Evolutionary conservation across 2,888 invertebrate genomes (phyloP).

Genomic region (Helicoverpa assulta): DNA sequence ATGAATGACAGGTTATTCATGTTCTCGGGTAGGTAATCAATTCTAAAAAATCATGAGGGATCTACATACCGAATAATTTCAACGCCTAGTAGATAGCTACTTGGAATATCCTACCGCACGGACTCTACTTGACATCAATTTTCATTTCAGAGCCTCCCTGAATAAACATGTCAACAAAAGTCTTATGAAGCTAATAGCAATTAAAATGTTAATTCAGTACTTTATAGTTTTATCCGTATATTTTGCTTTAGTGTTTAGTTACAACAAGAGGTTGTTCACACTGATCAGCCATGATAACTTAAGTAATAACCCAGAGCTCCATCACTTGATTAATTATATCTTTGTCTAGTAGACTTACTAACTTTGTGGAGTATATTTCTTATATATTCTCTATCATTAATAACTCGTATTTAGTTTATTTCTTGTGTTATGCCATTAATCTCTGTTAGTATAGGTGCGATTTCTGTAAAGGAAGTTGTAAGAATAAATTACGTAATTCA

Average conservation of each 20-base stretch:
- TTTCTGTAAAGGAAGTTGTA: background rate
- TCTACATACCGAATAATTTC: no score
- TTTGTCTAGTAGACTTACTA: background rate
- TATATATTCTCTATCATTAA: background rate
- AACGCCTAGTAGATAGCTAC: no score
- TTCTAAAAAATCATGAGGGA: no score
- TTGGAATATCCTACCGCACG: no score
- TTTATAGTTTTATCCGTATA: constrained; percentile 25
- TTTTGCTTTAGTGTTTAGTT: constrained; percentile 31
- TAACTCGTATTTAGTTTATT: background rate
- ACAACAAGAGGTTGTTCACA: constrained; percentile 49
- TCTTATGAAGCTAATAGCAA: constrained; percentile 1
- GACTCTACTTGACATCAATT: background rate
- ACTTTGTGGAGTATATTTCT: background rate
- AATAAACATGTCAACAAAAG: constrained; percentile 21
- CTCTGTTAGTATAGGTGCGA: background rate
- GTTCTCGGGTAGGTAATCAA: no score
- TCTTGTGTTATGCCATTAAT: background rate
- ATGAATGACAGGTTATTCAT: no score
- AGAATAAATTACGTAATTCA: no score
- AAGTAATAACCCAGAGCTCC: constrained; percentile 27
- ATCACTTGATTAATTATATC: background rate
- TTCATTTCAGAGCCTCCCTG: constrained; percentile 46
- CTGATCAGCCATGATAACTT: constrained; percentile 32
- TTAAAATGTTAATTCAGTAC: constrained; percentile 25